Evolutionary conservation across 2,113 vertebrate species (phyloP).

Genomic region (Phylloscopus trochilus): DNA sequence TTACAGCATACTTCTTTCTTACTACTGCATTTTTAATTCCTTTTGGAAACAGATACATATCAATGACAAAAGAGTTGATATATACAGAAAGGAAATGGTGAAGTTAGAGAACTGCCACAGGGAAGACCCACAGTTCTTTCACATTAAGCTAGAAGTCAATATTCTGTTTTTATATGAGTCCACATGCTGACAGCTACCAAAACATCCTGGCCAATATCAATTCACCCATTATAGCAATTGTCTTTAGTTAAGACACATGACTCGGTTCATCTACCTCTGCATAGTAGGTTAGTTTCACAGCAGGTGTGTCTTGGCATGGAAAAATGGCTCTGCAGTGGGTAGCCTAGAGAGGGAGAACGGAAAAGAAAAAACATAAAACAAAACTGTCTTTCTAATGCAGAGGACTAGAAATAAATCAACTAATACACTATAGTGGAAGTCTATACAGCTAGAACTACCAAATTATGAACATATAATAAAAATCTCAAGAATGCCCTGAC

Average conservation of each 20-base stretch:
- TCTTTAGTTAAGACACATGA: neutral
- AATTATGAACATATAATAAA: neutral
- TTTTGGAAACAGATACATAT: neutral
- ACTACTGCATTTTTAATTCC: neutral
- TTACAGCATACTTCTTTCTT: neutral
- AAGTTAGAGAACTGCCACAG: neutral
- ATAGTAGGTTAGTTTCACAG: conserved; percentile 92
- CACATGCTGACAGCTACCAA: neutral
- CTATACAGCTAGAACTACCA: neutral
- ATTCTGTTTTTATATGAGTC: neutral
- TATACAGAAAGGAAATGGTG: neutral
- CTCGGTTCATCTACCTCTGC: conserved; percentile 81
- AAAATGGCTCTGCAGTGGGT: conserved; percentile 92
- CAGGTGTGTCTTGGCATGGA: conserved; percentile 94
- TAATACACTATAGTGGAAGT: neutral
- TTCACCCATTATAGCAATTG: neutral
- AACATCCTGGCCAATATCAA: neutral
- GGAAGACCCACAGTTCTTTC: neutral
- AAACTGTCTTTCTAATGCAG: neutral
- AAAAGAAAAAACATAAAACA: neutral
- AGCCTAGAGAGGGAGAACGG: conserved; percentile 69
- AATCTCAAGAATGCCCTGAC: neutral
- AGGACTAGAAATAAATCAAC: neutral
- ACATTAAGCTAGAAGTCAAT: neutral
- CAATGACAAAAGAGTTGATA: neutral